Evolutionary conservation across 2,888 invertebrate species (phyloP), one percentile per base, ranked within the genome.

Genomic region (Drosophila nigricruria): DNA sequence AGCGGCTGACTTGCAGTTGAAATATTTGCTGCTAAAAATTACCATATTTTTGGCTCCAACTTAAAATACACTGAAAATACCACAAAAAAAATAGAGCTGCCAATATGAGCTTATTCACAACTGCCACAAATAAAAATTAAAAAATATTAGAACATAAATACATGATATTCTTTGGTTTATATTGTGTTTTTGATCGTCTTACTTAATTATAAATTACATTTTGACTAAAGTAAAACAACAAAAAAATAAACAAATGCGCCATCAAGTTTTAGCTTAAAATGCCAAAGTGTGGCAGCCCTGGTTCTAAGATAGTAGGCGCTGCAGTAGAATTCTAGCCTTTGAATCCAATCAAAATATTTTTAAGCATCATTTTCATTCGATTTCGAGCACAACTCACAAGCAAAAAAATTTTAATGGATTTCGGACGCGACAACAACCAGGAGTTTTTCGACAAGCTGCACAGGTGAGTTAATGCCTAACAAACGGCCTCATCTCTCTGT

Each of bases 381-480:
- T 30, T 43, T n/a, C 16, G 9, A 27, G 20, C 20, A 34, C 10
- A 58, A 5, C 20, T 40, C 20, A 16, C 4, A 20, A 20, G 27
- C 6, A 47, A 27, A n/a, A 16, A 63, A 42, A 42, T 30, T n/a
- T 10, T 5, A 10, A 70, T 70, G 70, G 50, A 56, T 32, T 50
- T 40, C 3, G 49, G 40, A 6, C 40, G 49, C 40, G 69, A 66
- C 14, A 59, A 23, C 5, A 36, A 38, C 20, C 23, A 50, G 16
- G 67, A 56, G 10, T 65, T 68, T 30, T 68, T 68, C 50, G 50
- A 68, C 5, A 50, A 43, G 25, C 66, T 68, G 36, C 36, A 52
- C 30, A 66, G 67, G 67, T 68, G 14, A 66, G 67, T 67, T 0
- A 5, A 0, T 27, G 10, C 16, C 5, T 10, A 25, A 8, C 5